These are phyloP conservation scores for Lutraria rhynchaena DNA, from an alignment of 1,140 invertebrate species.

Conservation along the genomic window DNA sequence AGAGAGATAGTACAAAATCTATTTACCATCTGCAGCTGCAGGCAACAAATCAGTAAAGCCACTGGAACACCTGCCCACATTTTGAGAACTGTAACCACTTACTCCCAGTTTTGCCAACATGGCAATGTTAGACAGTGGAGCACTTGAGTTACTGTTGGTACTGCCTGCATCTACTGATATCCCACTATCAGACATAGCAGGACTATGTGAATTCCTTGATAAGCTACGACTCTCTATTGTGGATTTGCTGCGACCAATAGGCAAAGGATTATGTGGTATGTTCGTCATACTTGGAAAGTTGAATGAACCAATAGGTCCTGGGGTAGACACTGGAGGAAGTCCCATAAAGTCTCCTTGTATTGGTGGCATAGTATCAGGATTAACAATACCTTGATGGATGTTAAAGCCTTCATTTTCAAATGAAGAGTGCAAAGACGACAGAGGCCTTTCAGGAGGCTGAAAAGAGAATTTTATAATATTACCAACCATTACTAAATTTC, in stretches of 20 bases:
- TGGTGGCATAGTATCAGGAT: slow-evolving; percentile 72
- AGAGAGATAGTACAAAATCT: neutral
- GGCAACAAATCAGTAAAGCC: slow-evolving; percentile 24
- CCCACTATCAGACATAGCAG: slow-evolving; percentile 82
- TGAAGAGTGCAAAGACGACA: slow-evolving; percentile 79
- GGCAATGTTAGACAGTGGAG: slow-evolving; percentile 92
- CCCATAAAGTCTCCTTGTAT: slow-evolving; percentile 52
- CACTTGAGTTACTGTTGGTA: slow-evolving; percentile 87
- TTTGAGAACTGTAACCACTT: slow-evolving; percentile 68
- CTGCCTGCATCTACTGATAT: slow-evolving; percentile 85
- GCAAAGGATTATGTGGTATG: slow-evolving; percentile 20
- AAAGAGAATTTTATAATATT: slow-evolving; percentile 3
- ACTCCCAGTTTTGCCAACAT: slow-evolving; percentile 92
- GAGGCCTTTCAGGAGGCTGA: slow-evolving; percentile 63
- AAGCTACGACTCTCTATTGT: slow-evolving; percentile 55
- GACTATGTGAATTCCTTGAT: slow-evolving; percentile 77
- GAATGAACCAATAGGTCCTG: slow-evolving; percentile 45
- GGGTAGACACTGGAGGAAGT: slow-evolving; percentile 19
- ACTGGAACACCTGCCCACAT: slow-evolving; percentile 56
- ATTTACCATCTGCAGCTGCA: slow-evolving; percentile 39
- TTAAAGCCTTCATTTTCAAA: slow-evolving; percentile 81
- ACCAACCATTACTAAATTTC: no score
- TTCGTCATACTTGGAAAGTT: slow-evolving; percentile 29
- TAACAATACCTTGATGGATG: slow-evolving; percentile 81
- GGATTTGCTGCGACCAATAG: slow-evolving; percentile 34